Percentiles rank a stretch among this genome's conserved stretches.
Evolutionary conservation across 1,140 invertebrate species (phyloP).

Genomic region (Drosophila sp.): DNA sequence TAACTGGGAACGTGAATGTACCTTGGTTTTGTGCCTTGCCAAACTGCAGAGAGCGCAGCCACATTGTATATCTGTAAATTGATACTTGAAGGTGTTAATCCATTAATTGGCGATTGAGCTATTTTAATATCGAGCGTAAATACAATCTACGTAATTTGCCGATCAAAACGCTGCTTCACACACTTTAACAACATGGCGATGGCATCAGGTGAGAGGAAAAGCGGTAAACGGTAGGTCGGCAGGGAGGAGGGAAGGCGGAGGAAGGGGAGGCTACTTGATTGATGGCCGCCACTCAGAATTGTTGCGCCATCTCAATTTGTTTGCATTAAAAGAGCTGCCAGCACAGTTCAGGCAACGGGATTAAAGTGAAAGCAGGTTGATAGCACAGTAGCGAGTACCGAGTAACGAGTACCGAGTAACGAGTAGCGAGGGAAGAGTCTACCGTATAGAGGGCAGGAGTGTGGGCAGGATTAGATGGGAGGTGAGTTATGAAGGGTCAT

Average conservation of each 20-base stretch:
- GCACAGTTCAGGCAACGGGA: conserved; percentile 4
- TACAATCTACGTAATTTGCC: conserved; percentile 15
- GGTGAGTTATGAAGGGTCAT: conserved; percentile 56
- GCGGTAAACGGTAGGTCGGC: no score
- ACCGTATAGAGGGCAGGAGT: conserved; percentile 4
- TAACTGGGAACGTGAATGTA: conserved; percentile 18
- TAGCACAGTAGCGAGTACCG: conserved; percentile 5
- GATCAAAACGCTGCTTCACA: neutral
- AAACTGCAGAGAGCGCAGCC: conserved; percentile 78
- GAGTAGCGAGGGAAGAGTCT: conserved; percentile 10
- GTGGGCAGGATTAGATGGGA: conserved; percentile 1
- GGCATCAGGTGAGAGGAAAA: neutral
- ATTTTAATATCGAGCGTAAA: conserved; percentile 18
- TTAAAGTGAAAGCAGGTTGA: conserved; percentile 38
- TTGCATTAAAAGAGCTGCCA: conserved; percentile 52
- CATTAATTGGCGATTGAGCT: conserved; percentile 27
- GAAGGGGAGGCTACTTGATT: conserved; percentile 42
- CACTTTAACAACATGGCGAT: neutral
- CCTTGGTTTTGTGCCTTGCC: conserved; percentile 80
- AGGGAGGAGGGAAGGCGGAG: neutral
- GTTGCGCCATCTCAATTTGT: conserved; percentile 59
- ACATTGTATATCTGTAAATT: conserved; percentile 81
- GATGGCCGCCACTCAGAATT: conserved; percentile 59
- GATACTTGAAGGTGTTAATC: conserved; percentile 73
- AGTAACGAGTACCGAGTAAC: neutral